Conservation (phyloP, 2,113 vertebrate species). For the Channa argus region DNA sequence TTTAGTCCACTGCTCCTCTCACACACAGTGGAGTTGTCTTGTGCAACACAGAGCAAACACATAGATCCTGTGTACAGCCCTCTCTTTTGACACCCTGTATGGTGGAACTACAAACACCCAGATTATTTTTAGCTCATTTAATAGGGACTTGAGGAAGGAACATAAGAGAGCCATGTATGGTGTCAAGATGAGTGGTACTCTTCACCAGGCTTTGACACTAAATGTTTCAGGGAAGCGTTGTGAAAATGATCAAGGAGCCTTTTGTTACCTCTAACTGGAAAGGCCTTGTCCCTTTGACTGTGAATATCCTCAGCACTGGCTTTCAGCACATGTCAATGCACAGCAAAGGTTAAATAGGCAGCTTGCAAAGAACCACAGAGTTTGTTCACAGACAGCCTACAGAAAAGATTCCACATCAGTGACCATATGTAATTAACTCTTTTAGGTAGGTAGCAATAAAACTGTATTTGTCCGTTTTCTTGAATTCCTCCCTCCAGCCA, state of each 20-base stretch:
- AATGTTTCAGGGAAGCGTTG: slow-evolving; percentile 42
- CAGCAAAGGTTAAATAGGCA: slow-evolving; percentile 80
- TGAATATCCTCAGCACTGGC: slow-evolving; percentile 19
- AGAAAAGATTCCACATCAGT: slow-evolving; percentile 79
- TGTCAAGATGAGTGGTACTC: slow-evolving; percentile 37
- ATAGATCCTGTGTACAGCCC: slow-evolving; percentile 41
- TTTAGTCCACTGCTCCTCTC: slow-evolving; percentile 14
- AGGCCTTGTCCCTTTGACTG: slow-evolving; percentile 39
- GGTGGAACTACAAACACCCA: slow-evolving; percentile 64
- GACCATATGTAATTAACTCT: slow-evolving; percentile 82
- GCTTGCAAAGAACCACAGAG: slow-evolving; percentile 81
- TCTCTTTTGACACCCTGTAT: slow-evolving; percentile 46
- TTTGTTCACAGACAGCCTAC: slow-evolving; percentile 79
- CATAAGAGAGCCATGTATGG: slow-evolving; percentile 49
- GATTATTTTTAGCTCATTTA: slow-evolving; percentile 58
- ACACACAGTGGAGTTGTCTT: slow-evolving; percentile 32
- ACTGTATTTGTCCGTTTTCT: slow-evolving; percentile 75
- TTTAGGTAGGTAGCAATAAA: slow-evolving; percentile 83
- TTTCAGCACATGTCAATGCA: slow-evolving; percentile 69
- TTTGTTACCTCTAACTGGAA: slow-evolving; percentile 66
- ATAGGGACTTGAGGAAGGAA: slow-evolving; percentile 34
- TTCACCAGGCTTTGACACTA: slow-evolving; percentile 44
- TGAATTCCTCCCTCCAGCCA: slow-evolving; percentile 70
- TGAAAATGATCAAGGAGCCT: slow-evolving; percentile 56
- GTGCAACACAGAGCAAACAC: slow-evolving; percentile 45